Conservation (phyloP, 2,888 invertebrate species). For the Ctena decussata region DNA sequence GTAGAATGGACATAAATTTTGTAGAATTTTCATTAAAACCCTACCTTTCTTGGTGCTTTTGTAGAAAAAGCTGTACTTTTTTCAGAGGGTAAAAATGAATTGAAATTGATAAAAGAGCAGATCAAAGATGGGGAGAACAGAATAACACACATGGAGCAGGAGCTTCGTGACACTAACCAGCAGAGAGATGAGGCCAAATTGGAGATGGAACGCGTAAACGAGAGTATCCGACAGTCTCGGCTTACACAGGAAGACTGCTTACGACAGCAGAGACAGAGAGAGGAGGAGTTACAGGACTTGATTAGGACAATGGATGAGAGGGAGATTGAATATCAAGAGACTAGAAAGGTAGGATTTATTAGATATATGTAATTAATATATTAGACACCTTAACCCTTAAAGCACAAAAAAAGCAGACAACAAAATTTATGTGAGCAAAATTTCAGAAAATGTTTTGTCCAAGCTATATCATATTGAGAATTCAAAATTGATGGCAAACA, state of each 20-base stretch:
- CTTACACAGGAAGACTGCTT: constrained; percentile 74
- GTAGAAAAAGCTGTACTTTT: no score
- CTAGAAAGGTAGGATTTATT: constrained; percentile 80
- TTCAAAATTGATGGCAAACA: no score
- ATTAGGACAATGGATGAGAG: constrained; percentile 75
- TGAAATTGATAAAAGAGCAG: constrained; percentile 75
- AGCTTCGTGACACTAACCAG: constrained; percentile 70
- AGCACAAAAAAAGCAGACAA: no score
- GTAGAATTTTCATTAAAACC: no score
- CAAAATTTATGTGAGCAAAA: no score
- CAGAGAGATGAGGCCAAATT: constrained; percentile 77
- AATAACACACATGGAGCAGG: constrained; percentile 72
- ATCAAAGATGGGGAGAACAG: constrained; percentile 76
- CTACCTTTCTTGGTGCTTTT: no score
- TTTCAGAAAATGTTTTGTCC: no score
- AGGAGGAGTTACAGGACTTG: constrained; percentile 78
- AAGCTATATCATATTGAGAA: no score
- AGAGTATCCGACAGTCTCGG: constrained; percentile 75
- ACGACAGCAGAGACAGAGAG: constrained; percentile 76
- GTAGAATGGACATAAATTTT: no score
- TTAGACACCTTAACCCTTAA: no score
- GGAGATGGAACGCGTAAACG: constrained; percentile 79
- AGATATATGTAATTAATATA: no score
- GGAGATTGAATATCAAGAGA: constrained; percentile 77
- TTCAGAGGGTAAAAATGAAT: constrained; percentile 76